Percentiles rank a stretch among this genome's conserved stretches.
phyloP scores from a whole-genome alignment of 2,797 vertebrate genomes.

The Pseudomugil tenellus region DNA sequence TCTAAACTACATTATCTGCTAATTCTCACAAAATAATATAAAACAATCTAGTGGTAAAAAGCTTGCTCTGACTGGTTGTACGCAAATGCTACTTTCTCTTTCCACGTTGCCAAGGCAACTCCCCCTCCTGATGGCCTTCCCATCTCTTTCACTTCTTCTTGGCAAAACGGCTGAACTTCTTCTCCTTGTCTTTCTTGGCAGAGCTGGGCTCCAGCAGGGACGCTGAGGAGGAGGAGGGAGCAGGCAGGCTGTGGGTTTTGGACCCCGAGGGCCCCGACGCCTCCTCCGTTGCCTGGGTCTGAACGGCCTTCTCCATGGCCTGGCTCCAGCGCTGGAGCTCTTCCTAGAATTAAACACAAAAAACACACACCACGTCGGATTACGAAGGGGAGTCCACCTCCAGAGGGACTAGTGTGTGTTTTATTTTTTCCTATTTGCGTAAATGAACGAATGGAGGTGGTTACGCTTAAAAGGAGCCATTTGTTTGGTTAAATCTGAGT shows the following conservation, averaged over 20 bases:
- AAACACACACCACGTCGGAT: slow-evolving; percentile 16
- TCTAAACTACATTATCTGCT: slow-evolving; percentile 67
- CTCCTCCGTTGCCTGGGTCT: slow-evolving; percentile 76
- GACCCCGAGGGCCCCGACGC: slow-evolving; percentile 75
- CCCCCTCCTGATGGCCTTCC: slow-evolving; percentile 20
- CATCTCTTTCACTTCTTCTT: slow-evolving; percentile 90
- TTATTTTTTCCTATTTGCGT: slow-evolving; percentile 11
- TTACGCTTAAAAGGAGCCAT: background rate
- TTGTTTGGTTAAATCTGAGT: slow-evolving; percentile 17
- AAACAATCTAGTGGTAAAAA: slow-evolving; percentile 73
- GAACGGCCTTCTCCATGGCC: slow-evolving; percentile 85
- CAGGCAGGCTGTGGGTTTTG: slow-evolving; percentile 88
- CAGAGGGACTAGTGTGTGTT: slow-evolving; percentile 11
- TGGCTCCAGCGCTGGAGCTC: slow-evolving; percentile 92
- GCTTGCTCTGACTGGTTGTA: slow-evolving; percentile 63
- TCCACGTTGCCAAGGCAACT: slow-evolving; percentile 56
- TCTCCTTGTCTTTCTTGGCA: slow-evolving; percentile 93
- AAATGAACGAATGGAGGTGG: slow-evolving; percentile 16
- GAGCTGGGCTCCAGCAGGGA: slow-evolving; percentile 76
- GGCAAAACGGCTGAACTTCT: slow-evolving; percentile 92
- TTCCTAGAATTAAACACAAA: slow-evolving; percentile 80
- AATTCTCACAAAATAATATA: slow-evolving; percentile 74
- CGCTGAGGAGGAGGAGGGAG: slow-evolving; percentile 74
- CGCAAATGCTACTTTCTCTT: slow-evolving; percentile 64
- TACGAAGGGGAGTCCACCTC: slow-evolving; percentile 33